phyloP scores from a whole-genome alignment of 2,797 vertebrate species.

The Scolopax bukidnonensis region DNA sequence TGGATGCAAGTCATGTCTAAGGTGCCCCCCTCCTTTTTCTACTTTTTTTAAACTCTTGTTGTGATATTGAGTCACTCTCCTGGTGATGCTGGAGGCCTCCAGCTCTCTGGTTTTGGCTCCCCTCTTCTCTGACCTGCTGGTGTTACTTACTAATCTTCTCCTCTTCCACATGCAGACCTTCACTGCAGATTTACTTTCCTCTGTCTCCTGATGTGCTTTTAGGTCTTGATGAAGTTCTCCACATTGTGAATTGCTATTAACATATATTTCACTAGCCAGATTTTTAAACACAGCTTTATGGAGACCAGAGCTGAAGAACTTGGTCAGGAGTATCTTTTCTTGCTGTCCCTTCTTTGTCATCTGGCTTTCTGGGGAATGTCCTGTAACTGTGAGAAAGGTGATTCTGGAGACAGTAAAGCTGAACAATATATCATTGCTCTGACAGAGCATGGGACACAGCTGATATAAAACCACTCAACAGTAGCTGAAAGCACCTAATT shows the following conservation, averaged over 20 bases:
- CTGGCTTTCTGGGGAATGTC: neutral
- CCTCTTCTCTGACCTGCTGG: neutral
- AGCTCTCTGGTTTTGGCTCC: neutral
- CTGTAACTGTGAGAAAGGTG: neutral
- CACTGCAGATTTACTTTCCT: neutral
- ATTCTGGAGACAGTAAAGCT: neutral
- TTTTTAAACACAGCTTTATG: neutral
- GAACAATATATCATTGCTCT: neutral
- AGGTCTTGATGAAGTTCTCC: neutral
- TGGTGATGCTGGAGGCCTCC: neutral
- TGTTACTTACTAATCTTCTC: neutral
- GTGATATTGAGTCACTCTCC: neutral
- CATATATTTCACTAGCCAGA: neutral
- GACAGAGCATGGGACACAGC: neutral
- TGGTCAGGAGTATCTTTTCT: neutral
- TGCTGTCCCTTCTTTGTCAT: neutral
- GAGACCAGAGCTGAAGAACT: neutral
- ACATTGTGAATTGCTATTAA: neutral
- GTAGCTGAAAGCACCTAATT: neutral
- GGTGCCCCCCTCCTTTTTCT: neutral
- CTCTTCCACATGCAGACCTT: accelerated
- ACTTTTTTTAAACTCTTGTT: neutral
- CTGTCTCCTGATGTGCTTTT: neutral
- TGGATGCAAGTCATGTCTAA: neutral
- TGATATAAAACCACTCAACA: neutral